Base-by-base conservation (phyloP, 2,888 invertebrate species). In the Rhopalosiphum nymphaeae region DNA sequence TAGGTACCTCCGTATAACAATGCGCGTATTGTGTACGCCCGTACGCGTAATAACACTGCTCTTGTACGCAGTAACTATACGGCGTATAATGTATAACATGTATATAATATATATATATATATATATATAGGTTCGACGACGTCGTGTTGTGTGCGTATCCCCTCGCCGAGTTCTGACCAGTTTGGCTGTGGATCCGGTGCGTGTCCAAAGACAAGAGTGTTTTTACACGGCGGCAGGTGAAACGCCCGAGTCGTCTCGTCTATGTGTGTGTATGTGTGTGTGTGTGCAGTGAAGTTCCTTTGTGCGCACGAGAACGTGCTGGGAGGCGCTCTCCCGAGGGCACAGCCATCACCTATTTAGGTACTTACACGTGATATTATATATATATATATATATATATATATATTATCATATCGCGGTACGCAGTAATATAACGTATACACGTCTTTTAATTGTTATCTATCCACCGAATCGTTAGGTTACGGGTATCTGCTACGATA, bases 261-360 rank as follows among this genome's bases (percentile, higher is more conserved):
- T 21, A 16, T 29, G 61, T 67, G 67, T 78, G 67, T 78, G 67
- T 44, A 44, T 46, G 46, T 78, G 29, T 44, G n/a, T 29, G n/a
- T 36, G n/a, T 11, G 16, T 4, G 67, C 9, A 36, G n/a, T 36
- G 7, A 9, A 78, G 78, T 78, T 78, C 36, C 78, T 78, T 78
- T 78, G 78, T 78, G 36, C 36, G 78, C 78, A 36, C 78, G 78
- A 78, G 78, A 36, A 78, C 78, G 78, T 78, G 36, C 78, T 78
- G 78, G 78, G 78, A 78, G 78, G 78, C 78, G 78, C 78, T 78
- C 78, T 78, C 78, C 78, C 78, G 78, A 78, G 36, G 78, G 78
- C 78, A 78, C 78, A 7, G 9, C 78, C 78, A 21, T 78, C 78
- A 78, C 78, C 78, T 78, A 78, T 78, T 78, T 36, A 7, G 78